These are phyloP conservation scores for Drosophila pectinifera DNA, from an alignment of 1,140 invertebrate species.

Conservation along the genomic window DNA sequence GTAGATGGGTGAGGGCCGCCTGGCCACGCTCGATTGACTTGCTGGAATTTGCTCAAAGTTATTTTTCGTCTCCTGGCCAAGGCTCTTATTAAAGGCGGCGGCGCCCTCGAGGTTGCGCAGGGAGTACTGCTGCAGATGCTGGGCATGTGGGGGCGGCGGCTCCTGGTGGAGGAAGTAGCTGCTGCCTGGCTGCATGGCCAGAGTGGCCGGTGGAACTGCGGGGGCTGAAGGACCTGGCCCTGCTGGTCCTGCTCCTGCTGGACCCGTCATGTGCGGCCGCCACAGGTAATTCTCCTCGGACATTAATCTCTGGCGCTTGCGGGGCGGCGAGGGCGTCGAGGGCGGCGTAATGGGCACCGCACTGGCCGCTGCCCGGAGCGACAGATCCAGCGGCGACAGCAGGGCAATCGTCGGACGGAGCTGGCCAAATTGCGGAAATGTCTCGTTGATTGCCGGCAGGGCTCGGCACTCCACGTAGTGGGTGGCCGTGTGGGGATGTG, in stretches of 20 bases:
- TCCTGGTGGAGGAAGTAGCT: constrained; percentile 50
- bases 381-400: constrained; percentile 86
- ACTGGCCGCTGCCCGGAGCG: constrained; percentile 84
- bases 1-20: constrained; percentile 47
- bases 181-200: constrained; percentile 26
- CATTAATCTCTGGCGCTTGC: constrained; percentile 86
- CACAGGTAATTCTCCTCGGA: constrained; percentile 85
- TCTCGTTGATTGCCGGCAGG: constrained; percentile 82
- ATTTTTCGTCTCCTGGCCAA: constrained; percentile 85
- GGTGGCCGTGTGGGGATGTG: constrained; percentile 30
- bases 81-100: constrained; percentile 78
- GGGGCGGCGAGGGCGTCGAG: constrained; percentile 87
- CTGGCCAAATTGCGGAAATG: constrained; percentile 82
- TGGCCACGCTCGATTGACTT: constrained; percentile 74
- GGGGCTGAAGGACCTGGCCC: constrained; percentile 13
- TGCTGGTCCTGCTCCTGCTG: constrained; percentile 70
- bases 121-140: constrained; percentile 62
- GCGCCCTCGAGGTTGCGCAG: constrained; percentile 49
- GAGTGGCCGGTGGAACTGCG: constrained; percentile 8
- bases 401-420: constrained; percentile 64
- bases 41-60: constrained; percentile 78
- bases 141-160: constrained; percentile 16
- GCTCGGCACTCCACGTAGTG: constrained; percentile 72
- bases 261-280: constrained; percentile 81
- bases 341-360: constrained; percentile 87